Evolutionary conservation across 2,888 invertebrate genomes (phyloP).

Genomic region (Oscheius sp.): DNA sequence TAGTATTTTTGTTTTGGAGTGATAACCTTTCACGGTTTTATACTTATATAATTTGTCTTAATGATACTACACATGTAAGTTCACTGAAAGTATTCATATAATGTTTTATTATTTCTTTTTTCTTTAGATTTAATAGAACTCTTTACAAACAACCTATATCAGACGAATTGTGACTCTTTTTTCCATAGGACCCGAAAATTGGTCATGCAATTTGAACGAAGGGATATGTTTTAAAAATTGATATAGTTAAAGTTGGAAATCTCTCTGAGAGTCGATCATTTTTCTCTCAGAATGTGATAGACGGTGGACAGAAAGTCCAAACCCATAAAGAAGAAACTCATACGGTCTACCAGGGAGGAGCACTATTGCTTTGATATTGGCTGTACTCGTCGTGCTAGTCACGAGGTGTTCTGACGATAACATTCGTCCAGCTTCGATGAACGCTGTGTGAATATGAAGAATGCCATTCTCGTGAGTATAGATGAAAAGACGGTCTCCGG

Average conservation of each 20-base stretch:
- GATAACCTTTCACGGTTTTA: too few species aligned
- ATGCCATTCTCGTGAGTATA: conserved; percentile 31
- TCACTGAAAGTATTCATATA: too few species aligned
- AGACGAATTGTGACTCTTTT: neutral
- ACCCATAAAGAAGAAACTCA: conserved; percentile 47
- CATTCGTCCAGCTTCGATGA: conserved; percentile 21
- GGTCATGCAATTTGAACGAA: neutral
- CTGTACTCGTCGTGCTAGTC: conserved; percentile 35
- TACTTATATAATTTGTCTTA: too few species aligned
- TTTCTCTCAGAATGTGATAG: conserved; percentile 41
- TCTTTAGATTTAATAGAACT: too few species aligned
- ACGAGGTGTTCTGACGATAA: conserved; percentile 35
- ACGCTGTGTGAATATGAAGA: conserved; percentile 4
- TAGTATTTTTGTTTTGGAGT: too few species aligned
- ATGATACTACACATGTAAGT: too few species aligned
- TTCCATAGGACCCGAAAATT: conserved; percentile 11
- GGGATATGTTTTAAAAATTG: conserved; percentile 1
- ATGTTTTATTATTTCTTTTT: too few species aligned
- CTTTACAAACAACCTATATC: too few species aligned
- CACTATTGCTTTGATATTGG: conserved; percentile 33
- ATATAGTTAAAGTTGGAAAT: conserved; percentile 41
- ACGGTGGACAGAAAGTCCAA: conserved; percentile 41
- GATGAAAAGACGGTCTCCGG: conserved; percentile 41
- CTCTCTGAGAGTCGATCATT: conserved; percentile 41
- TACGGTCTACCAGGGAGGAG: conserved; percentile 44